Evolutionary conservation across 2,888 invertebrate species (phyloP), one percentile per base, ranked within the genome.

Genomic region (Drosophila ezoana): DNA sequence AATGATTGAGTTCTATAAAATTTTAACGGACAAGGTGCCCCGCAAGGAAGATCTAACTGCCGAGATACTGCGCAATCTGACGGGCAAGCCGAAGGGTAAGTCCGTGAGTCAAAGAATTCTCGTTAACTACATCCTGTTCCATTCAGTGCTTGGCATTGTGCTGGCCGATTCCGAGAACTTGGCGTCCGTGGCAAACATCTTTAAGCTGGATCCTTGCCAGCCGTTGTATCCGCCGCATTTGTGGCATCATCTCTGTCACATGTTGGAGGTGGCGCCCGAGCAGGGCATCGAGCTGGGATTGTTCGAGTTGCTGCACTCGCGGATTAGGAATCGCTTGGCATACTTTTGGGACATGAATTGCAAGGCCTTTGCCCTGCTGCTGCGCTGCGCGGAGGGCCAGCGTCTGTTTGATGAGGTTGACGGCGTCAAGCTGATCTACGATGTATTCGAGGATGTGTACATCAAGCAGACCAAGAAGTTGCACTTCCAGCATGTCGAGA

Each of bases 301-400:
- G 58, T 92, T 92, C 49, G 89, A 91, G 53, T 43, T 90, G n/a
- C 59, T 92, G 3, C 67, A 87, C 4, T 16, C 40, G 4, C 75
- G 91, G 28, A 87, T 91, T n/a, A 3, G 37, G 0, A 54, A 72
- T 1, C 65, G 65, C 10, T 23, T 89, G 47, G 60, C 77, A 3
- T 58, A 61, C 4, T 91, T 72, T 38, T 80, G 90, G 83, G 69
- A 79, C n/a, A 66, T 86, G 69, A 68, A 81, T 13, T 74, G 90
- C 75, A 91, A 92, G 73, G 91, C 91, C 5, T 90, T 92, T 16
- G 90, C 89, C 0, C 64, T 92, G 43, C 48, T 92, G 2, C 60
- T 92, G n/a, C 87, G 90, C 49, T 91, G 91, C 53, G 57, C 18
- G 0, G 84, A 90, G 23, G 92, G 90, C 0, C 90, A 91, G 40